These are phyloP conservation scores for Enteromius unitaeniatus DNA, from an alignment of 2,797 vertebrate genomes.

Conservation along the genomic window DNA sequence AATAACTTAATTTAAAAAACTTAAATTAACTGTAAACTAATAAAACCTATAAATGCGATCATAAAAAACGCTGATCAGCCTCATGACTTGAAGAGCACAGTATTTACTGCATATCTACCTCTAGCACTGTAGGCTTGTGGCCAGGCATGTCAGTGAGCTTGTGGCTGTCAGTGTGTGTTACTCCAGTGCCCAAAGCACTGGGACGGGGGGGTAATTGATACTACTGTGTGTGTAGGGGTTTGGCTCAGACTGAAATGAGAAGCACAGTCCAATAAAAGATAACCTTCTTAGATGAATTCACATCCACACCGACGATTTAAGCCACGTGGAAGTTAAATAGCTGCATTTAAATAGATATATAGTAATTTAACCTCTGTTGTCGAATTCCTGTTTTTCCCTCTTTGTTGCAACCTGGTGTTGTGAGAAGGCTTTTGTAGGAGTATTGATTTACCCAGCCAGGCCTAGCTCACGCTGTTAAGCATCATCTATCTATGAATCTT, in stretches of 20 bases:
- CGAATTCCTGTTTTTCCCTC: constrained; percentile 29
- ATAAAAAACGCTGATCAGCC: not conserved
- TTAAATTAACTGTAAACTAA: not conserved
- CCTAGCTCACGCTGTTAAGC: constrained; percentile 47
- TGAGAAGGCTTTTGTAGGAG: constrained; percentile 50
- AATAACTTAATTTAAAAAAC: not conserved
- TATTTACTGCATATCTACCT: constrained; percentile 29
- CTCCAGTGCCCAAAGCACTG: constrained; percentile 67
- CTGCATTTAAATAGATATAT: constrained; percentile 48
- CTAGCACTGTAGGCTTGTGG: constrained; percentile 54
- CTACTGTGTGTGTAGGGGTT: constrained; percentile 67
- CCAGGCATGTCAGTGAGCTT: constrained; percentile 61
- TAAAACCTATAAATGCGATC: too few relatives aligned
- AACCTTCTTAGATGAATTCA: constrained; percentile 24
- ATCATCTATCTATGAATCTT: constrained; percentile 63
- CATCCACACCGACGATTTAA: constrained; percentile 19
- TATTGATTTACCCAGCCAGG: constrained; percentile 65
- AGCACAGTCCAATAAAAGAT: constrained; percentile 47
- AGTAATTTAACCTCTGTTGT: constrained; percentile 39
- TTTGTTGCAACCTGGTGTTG: constrained; percentile 42
- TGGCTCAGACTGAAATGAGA: constrained; percentile 57
- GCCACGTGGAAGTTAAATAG: constrained; percentile 31
- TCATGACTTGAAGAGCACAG: constrained; percentile 27
- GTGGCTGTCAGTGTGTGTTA: constrained; percentile 68
- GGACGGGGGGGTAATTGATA: constrained; percentile 71